phyloP scores from a whole-genome alignment of 2,888 invertebrate species.

The Cistogaster globosa region DNA sequence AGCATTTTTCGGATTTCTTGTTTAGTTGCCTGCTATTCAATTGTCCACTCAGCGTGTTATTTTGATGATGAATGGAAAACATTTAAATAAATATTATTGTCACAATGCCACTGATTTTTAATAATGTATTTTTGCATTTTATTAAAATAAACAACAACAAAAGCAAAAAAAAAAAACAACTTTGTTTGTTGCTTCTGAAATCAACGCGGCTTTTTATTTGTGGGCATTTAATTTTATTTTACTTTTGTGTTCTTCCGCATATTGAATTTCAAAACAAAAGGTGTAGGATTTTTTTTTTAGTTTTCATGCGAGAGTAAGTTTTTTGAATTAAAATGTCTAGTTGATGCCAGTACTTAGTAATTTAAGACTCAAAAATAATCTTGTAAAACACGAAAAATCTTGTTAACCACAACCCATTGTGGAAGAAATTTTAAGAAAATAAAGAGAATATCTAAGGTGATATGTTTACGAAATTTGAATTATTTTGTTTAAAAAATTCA shows the following conservation, averaged over 20 bases:
- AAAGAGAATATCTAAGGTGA: background rate
- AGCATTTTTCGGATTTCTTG: conserved; percentile 32
- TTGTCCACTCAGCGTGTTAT: conserved; percentile 39
- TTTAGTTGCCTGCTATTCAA: background rate
- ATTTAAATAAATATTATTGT: conserved; percentile 9
- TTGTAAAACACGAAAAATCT: conserved; percentile 38
- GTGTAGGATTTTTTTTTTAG: conserved; percentile 27
- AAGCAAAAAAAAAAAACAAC: background rate
- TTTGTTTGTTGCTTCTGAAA: conserved; percentile 1
- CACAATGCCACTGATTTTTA: conserved; percentile 52
- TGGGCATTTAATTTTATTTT: conserved; percentile 4
- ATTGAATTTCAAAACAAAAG: conserved; percentile 41
- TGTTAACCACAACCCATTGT: conserved; percentile 29
- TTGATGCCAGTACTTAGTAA: conserved; percentile 21
- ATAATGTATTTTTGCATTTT: conserved; percentile 43
- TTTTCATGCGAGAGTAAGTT: conserved; percentile 59
- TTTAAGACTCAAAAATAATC: conserved; percentile 27
- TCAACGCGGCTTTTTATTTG: conserved; percentile 14
- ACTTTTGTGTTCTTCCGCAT: conserved; percentile 31
- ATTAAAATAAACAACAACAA: conserved; percentile 6
- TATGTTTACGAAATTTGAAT: background rate
- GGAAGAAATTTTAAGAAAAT: too few species aligned
- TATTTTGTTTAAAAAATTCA: too few species aligned
- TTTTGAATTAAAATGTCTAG: conserved; percentile 24
- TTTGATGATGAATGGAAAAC: conserved; percentile 15